These are phyloP conservation scores for Thecocarcelia acutangulata DNA, from an alignment of 2,888 invertebrate genomes.

Conservation along the genomic window DNA sequence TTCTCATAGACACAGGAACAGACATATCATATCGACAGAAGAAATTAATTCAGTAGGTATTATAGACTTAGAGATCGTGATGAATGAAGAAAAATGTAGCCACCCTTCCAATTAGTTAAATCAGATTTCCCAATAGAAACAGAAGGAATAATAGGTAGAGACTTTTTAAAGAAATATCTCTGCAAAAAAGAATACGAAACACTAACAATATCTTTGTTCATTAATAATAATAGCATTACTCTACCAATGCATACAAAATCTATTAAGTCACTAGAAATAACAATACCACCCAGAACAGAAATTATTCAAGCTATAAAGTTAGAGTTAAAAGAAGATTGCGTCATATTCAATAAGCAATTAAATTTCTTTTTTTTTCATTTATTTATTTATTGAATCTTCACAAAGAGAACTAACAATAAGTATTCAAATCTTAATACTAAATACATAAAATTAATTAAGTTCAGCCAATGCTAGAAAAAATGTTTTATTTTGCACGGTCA, in stretches of 20 bases:
- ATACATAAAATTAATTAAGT: too few species aligned
- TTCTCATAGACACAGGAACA: background rate
- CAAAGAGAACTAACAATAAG: too few species aligned
- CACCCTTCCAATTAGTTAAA: background rate
- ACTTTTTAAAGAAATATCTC: too few species aligned
- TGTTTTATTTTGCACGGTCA: too few species aligned
- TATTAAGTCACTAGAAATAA: background rate
- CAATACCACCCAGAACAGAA: background rate
- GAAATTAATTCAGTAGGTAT: background rate
- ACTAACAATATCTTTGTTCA: background rate
- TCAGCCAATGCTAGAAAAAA: too few species aligned
- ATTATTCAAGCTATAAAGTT: too few species aligned
- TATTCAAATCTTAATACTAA: too few species aligned
- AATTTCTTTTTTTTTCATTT: too few species aligned
- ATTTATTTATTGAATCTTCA: too few species aligned
- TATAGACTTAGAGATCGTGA: background rate
- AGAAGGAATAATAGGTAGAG: too few species aligned
- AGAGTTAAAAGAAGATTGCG: background rate
- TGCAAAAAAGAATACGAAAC: slow-evolving; percentile 3
- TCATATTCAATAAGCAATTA: background rate
- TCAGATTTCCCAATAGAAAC: background rate
- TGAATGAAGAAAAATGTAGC: background rate
- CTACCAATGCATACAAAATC: background rate
- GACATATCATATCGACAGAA: background rate
- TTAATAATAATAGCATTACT: background rate